Percentiles rank a stretch among this genome's conserved stretches.
phyloP scores from a whole-genome alignment of 2,888 invertebrate species.

The Tuta absoluta region DNA sequence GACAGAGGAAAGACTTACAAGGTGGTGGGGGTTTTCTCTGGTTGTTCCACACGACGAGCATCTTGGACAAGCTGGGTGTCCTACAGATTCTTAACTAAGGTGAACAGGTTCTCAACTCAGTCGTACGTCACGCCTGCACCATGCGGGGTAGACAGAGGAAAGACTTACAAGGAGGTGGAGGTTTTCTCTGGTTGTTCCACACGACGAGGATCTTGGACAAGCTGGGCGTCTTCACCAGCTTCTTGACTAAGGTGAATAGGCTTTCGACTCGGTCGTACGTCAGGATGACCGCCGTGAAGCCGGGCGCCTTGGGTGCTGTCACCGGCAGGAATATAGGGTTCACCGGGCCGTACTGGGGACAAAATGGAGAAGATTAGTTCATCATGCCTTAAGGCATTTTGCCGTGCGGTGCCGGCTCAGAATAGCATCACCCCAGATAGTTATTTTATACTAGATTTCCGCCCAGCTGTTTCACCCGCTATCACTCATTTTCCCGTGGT shows the following conservation, averaged over 20 bases:
- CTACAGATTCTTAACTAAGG: neutral
- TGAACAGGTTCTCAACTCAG: neutral
- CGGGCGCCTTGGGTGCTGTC: slow-evolving; percentile 91
- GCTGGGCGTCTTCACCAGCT: slow-evolving; percentile 93
- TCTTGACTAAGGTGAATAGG: slow-evolving; percentile 91
- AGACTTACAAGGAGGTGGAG: slow-evolving; percentile 85
- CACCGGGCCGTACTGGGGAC: slow-evolving; percentile 79
- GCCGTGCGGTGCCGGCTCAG: no score
- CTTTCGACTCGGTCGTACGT: slow-evolving; percentile 96
- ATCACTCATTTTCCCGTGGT: no score
- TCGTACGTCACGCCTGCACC: no score
- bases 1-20: no score
- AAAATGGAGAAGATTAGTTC: neutral
- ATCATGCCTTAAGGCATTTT: no score
- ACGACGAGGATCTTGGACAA: slow-evolving; percentile 95
- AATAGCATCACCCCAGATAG: no score
- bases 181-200: slow-evolving; percentile 97
- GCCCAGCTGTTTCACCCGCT: no score
- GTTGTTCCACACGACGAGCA: no score
- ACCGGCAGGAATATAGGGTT: slow-evolving; percentile 93
- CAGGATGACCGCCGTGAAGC: slow-evolving; percentile 97
- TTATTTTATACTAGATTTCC: no score
- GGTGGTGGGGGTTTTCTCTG: no score
- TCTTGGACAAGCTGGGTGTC: no score
- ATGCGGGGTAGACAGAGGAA: no score